A percentile compares a stretch with the other conserved stretches of the same genome.
These are phyloP conservation scores for Erpobdella octoculata DNA, from an alignment of 2,888 invertebrate genomes.

Conservation along the genomic window DNA sequence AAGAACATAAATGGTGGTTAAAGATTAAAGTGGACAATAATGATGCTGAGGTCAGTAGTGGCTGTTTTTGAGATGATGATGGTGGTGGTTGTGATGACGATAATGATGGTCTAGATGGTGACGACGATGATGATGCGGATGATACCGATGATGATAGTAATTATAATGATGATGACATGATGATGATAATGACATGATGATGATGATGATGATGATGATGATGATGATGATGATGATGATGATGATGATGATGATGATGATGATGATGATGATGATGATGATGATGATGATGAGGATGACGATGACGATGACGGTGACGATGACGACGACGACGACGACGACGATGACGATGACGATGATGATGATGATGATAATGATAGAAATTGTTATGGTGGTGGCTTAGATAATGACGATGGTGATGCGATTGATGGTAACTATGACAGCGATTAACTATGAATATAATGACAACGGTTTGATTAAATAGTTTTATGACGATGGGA, in stretches of 20 bases:
- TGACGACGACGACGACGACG: constrained; percentile 25
- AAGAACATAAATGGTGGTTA: too few species aligned
- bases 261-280: constrained; percentile 23
- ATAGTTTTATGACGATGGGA: too few species aligned
- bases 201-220: constrained; percentile 21
- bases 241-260: constrained; percentile 21
- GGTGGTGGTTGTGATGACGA: too few species aligned
- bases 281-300: constrained; percentile 21
- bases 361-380: constrained; percentile 17
- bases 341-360: constrained; percentile 19
- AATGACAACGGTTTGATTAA: too few species aligned
- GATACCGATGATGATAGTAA: constrained; percentile 16
- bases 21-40: constrained; percentile 33
- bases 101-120: not conserved
- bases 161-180: constrained; percentile 40
- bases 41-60: not conserved
- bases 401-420: too few species aligned
- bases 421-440: too few species aligned
- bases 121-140: constrained; percentile 23
- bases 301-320: constrained; percentile 23
- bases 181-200: constrained; percentile 46
- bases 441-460: too few species aligned
- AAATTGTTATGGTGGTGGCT: too few species aligned
- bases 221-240: constrained; percentile 25
- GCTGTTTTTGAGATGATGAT: constrained; percentile 34